phyloP scores from a whole-genome alignment of 2,113 vertebrate species.

The Antidorcas marsupialis region DNA sequence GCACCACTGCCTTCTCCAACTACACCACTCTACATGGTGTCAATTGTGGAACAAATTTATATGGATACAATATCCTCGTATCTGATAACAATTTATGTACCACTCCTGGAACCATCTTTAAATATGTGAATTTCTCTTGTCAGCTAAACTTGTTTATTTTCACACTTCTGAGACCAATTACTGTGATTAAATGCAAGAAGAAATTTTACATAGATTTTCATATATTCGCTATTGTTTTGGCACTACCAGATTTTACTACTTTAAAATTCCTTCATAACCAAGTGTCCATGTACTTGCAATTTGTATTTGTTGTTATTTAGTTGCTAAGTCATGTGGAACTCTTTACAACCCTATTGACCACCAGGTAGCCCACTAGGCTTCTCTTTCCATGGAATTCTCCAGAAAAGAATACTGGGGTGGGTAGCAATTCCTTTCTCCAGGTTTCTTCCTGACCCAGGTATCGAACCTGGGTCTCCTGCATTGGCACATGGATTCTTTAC shows the following conservation, averaged over 20 bases:
- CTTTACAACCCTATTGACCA: not conserved
- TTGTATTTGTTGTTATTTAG: not conserved
- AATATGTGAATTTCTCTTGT: not conserved
- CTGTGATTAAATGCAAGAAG: not conserved
- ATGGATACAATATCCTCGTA: not conserved
- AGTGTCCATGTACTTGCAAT: not conserved
- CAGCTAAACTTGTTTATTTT: constrained; percentile 3
- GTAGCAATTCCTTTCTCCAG: not conserved
- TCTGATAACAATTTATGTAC: not conserved
- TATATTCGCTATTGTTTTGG: not conserved
- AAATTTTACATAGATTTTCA: not conserved
- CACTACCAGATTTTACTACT: not conserved
- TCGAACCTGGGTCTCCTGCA: not conserved
- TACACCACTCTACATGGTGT: not conserved
- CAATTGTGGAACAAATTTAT: not conserved
- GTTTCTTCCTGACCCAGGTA: not conserved
- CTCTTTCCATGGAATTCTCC: not conserved
- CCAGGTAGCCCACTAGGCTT: not conserved
- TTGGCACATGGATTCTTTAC: not conserved
- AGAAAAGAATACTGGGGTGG: not conserved
- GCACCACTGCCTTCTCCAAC: not conserved
- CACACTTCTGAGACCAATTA: not conserved
- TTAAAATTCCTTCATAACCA: not conserved
- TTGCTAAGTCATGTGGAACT: not conserved
- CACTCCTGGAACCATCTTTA: not conserved